Evolutionary conservation across 2,797 vertebrate species (phyloP), one percentile per base, ranked within the genome.

Genomic region (Mionectes olivaceus): DNA sequence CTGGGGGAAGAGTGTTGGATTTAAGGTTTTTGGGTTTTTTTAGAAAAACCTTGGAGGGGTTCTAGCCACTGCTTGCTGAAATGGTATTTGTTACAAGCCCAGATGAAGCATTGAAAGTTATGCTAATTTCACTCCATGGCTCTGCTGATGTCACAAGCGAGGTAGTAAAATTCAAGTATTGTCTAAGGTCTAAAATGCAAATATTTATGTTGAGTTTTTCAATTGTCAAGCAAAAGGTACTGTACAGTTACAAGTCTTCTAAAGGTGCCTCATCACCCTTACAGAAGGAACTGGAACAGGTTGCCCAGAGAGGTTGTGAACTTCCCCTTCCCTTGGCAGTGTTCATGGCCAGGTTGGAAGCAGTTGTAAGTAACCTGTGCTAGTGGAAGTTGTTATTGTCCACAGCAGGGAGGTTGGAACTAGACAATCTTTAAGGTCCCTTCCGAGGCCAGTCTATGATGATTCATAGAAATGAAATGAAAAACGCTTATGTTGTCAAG

Each of bases 141-240:
- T 95, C 83, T 59, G 37, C 17, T 69, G 14, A 14, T 76, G 33
- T 87, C 61, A 90, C 37, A 87, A 87, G 28, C 0, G 1, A 83
- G 67, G 52, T 43, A 91, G 79, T 82, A 97, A 96, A 96, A 96
- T 88, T 80, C 89, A 92, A 79, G 75, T 43, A 71, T 59, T 79
- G 90, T 39, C 63, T 75, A 83, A 76, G 44, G 44, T 80, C 50
- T 91, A 92, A 97, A 93, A 91, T 78, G 52, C 65, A 94, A 95
- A 94, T 91, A 81, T 78, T 92, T 87, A 59, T 44, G 83, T 56
- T 68, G 73, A 81, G 30, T 57, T 94, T 93, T 94, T 80, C 53
- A 44, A n/a, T 68, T 81, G 57, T 43, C 55, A 75, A 65, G 56
- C 19, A 83, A 37, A 37, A 83, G 47, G 17, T 56, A 56, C 11